Conservation (phyloP, 2,888 invertebrate genomes). For the Frankliniella fusca region DNA sequence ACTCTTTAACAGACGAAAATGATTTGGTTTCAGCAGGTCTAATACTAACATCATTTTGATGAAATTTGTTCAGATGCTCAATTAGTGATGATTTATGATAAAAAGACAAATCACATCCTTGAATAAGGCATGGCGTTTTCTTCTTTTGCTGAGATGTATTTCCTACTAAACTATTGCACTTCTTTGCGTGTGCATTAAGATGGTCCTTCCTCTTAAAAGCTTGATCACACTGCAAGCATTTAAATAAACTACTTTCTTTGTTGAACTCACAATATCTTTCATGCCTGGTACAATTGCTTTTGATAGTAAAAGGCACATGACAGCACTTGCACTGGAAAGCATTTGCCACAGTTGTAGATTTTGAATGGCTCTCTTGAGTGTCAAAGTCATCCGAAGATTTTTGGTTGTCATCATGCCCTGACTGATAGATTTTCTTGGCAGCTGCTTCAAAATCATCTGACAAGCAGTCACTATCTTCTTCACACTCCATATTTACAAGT, state of each 20-base stretch:
- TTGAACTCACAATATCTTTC: background rate
- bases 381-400: background rate
- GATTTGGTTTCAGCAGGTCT: background rate
- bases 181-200: background rate
- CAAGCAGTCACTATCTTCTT: background rate
- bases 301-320: background rate
- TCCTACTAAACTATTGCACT: background rate
- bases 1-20: constrained; percentile 14
- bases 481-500: no score
- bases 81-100: constrained; percentile 24
- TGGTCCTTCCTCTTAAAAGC: constrained; percentile 19
- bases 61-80: constrained; percentile 21
- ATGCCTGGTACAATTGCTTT: background rate
- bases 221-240: background rate
- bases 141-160: background rate
- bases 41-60: background rate
- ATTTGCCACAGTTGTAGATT: background rate
- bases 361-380: no score
- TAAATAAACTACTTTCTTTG: no score
- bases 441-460: background rate
- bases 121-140: no score
- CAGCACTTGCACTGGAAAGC: background rate
- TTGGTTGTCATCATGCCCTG: background rate
- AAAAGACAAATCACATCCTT: constrained; percentile 6
- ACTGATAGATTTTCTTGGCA: background rate